phyloP scores from a whole-genome alignment of 1,140 invertebrate genomes.

The Lordiphosa mommai region DNA sequence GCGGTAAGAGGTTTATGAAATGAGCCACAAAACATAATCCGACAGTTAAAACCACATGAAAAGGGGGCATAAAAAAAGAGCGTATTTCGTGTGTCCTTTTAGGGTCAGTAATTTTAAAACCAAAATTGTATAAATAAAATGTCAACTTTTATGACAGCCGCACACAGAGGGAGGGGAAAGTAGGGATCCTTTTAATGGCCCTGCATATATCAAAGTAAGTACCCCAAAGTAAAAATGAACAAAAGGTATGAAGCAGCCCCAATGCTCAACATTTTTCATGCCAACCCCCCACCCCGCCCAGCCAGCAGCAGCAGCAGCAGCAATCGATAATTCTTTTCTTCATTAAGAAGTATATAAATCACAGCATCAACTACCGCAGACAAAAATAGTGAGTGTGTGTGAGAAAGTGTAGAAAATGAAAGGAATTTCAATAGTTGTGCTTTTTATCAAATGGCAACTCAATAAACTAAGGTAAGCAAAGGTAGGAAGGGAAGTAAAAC shows the following conservation, averaged over 20 bases:
- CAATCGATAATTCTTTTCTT: constrained; percentile 74
- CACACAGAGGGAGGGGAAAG: not conserved
- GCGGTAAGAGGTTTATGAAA: constrained; percentile 69
- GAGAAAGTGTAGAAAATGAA: constrained; percentile 8
- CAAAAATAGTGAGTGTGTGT: too few relatives aligned
- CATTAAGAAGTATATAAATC: constrained; percentile 74
- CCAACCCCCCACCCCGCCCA: not conserved
- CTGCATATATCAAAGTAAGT: constrained; percentile 64
- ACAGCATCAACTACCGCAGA: constrained; percentile 6
- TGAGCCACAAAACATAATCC: constrained; percentile 35
- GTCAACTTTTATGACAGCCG: constrained; percentile 44
- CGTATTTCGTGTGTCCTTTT: not conserved
- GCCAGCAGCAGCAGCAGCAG: constrained; percentile 8
- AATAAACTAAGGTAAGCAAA: too few relatives aligned
- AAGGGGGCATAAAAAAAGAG: constrained; percentile 16
- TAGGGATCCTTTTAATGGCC: constrained; percentile 42
- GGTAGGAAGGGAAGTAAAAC: too few relatives aligned
- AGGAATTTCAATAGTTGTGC: constrained; percentile 24
- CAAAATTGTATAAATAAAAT: constrained; percentile 59
- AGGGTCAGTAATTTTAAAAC: constrained; percentile 47
- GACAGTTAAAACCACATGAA: constrained; percentile 26
- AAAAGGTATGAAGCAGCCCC: not conserved
- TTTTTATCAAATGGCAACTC: constrained; percentile 7
- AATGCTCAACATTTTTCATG: constrained; percentile 64
- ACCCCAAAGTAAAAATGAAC: constrained; percentile 15